Percentiles rank a stretch among this genome's conserved stretches.
phyloP scores from a whole-genome alignment of 2,888 invertebrate genomes.

The Linyphia triangularis region DNA sequence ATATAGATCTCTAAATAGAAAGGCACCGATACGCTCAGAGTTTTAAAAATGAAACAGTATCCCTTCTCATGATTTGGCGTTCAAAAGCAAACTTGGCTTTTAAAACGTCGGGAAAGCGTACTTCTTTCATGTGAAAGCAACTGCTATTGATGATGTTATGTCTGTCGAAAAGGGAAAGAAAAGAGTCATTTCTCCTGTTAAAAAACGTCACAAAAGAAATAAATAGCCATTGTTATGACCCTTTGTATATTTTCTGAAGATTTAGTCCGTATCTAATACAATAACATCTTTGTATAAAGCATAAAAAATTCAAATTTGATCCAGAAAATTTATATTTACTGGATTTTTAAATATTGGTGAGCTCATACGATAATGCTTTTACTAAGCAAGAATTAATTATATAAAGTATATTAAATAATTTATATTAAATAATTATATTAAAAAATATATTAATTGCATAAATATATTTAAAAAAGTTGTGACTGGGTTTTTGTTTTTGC shows the following conservation, averaged over 20 bases:
- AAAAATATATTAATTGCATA: no score
- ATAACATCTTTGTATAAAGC: no score
- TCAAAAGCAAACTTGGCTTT: not conserved
- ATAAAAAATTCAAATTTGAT: no score
- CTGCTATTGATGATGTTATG: constrained; percentile 3
- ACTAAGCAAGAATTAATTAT: no score
- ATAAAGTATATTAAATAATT: no score
- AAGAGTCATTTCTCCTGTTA: not conserved
- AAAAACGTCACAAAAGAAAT: not conserved
- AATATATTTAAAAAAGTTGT: no score
- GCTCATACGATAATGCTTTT: no score
- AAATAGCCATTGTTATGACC: not conserved
- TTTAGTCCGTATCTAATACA: no score
- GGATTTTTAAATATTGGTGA: no score
- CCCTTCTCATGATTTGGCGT: not conserved
- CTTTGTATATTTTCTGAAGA: not conserved
- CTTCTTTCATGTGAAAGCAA: not conserved
- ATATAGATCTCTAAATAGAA: not conserved
- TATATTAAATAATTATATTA: no score
- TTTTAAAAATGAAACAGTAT: constrained; percentile 3
- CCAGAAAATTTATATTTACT: no score
- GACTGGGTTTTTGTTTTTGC: no score
- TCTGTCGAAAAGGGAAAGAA: not conserved
- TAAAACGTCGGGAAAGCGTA: not conserved
- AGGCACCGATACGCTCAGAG: not conserved